phyloP scores from a whole-genome alignment of 2,113 vertebrate genomes.

The Cacatua alba region DNA sequence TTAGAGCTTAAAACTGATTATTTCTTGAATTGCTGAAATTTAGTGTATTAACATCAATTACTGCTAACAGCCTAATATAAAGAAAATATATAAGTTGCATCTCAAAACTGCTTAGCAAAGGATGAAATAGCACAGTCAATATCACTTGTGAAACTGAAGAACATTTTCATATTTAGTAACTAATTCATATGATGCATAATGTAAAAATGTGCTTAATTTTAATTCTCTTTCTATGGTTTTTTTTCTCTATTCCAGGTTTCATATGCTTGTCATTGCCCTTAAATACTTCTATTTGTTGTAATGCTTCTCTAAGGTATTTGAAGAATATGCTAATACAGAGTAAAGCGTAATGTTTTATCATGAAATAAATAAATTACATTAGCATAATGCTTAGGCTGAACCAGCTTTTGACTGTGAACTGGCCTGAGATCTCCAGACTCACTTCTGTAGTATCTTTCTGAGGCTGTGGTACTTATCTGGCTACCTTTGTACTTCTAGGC shows the following conservation, averaged over 20 bases:
- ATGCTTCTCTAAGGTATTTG: not conserved
- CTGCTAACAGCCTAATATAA: conserved; percentile 20
- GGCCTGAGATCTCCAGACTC: not conserved
- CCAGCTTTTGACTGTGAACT: not conserved
- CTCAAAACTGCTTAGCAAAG: not conserved
- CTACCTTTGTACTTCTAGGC: not conserved
- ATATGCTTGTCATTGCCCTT: not conserved
- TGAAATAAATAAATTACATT: not conserved
- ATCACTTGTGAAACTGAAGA: not conserved
- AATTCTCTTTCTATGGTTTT: not conserved
- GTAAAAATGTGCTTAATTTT: conserved; percentile 5
- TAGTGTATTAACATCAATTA: not conserved
- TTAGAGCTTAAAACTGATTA: not conserved
- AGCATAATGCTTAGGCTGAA: not conserved
- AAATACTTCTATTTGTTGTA: not conserved
- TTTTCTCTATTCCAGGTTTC: not conserved
- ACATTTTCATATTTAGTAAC: conserved; percentile 19
- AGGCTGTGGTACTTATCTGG: not conserved
- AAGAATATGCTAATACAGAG: not conserved
- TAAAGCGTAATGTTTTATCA: not conserved
- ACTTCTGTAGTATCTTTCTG: not conserved
- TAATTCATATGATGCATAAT: conserved; percentile 1
- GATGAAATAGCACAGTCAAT: not conserved
- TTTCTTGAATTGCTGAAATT: conserved; percentile 12
- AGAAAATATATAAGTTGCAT: not conserved